A percentile compares a stretch with the other conserved stretches of the same genome.
Evolutionary conservation across 64 coral and sea anemone species (phyloP).

Genomic region (Montipora sp.): DNA sequence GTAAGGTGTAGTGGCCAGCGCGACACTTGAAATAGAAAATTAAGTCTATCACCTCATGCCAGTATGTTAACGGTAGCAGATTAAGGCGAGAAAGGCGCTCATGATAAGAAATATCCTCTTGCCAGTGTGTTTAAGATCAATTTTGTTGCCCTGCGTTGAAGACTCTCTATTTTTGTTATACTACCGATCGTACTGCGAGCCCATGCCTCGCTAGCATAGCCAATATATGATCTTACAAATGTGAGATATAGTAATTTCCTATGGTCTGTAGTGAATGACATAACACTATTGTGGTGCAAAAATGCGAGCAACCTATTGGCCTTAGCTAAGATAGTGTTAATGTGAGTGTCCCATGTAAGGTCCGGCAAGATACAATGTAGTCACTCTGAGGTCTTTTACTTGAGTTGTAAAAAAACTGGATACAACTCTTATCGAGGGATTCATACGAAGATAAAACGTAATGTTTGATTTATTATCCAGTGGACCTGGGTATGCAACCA

Average conservation of each 20-base stretch:
- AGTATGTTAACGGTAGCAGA: constrained; percentile 48
- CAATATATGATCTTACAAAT: constrained; percentile 22
- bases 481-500: too few species aligned
- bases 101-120: constrained; percentile 40
- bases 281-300: constrained; percentile 18
- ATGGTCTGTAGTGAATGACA: constrained; percentile 6
- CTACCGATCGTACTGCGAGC: constrained; percentile 24
- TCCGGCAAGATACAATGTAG: neutral
- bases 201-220: constrained; percentile 34
- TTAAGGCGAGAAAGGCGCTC: constrained; percentile 18
- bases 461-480: too few species aligned
- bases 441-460: too few species aligned
- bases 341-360: constrained; percentile 39
- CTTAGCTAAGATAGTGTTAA: constrained; percentile 6
- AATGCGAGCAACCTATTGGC: constrained; percentile 19
- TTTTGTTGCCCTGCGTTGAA: constrained; percentile 51
- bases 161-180: neutral
- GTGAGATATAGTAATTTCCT: constrained; percentile 26
- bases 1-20: constrained; percentile 11
- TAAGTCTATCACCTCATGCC: constrained; percentile 50
- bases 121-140: constrained; percentile 43
- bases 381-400: constrained; percentile 37
- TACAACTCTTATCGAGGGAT: too few species aligned
- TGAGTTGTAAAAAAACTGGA: neutral
- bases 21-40: constrained; percentile 51